These are phyloP conservation scores for Gallinago paraguaiae DNA, from an alignment of 2,113 vertebrate species.

Conservation along the genomic window DNA sequence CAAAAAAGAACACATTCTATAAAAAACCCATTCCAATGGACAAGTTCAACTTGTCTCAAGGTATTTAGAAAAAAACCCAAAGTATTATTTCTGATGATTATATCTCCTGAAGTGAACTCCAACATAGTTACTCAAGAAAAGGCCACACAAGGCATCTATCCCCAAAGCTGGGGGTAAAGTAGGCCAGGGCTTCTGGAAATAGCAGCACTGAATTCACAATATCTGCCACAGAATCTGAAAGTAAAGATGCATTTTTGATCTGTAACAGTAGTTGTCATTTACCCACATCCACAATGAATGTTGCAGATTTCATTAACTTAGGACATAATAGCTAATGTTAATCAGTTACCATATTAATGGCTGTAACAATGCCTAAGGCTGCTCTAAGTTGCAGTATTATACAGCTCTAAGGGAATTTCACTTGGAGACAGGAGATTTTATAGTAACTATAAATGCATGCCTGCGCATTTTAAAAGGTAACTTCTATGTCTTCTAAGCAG, in stretches of 20 bases:
- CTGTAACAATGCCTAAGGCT: background rate
- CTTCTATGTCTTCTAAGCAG: background rate
- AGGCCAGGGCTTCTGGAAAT: constrained; percentile 44
- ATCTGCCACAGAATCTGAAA: background rate
- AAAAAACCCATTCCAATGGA: background rate
- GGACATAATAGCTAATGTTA: background rate
- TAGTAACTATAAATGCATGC: background rate
- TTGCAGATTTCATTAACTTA: background rate
- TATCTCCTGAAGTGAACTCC: constrained; percentile 16
- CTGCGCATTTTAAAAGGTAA: background rate
- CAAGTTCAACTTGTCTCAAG: background rate
- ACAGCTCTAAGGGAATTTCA: background rate
- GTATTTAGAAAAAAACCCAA: background rate
- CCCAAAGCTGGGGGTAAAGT: constrained; percentile 31
- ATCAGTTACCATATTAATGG: background rate
- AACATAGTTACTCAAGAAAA: constrained; percentile 31
- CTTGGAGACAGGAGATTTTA: background rate
- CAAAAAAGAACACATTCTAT: background rate
- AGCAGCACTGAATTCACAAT: background rate
- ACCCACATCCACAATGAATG: background rate
- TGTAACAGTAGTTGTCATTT: background rate
- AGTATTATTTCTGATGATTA: background rate
- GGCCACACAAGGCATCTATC: background rate
- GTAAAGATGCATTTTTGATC: background rate
- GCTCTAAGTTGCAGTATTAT: background rate